Percentiles rank a stretch among this genome's conserved stretches.
These are phyloP conservation scores for Drosophila eugracilis DNA, from an alignment of 1,140 invertebrate genomes.

Conservation along the genomic window DNA sequence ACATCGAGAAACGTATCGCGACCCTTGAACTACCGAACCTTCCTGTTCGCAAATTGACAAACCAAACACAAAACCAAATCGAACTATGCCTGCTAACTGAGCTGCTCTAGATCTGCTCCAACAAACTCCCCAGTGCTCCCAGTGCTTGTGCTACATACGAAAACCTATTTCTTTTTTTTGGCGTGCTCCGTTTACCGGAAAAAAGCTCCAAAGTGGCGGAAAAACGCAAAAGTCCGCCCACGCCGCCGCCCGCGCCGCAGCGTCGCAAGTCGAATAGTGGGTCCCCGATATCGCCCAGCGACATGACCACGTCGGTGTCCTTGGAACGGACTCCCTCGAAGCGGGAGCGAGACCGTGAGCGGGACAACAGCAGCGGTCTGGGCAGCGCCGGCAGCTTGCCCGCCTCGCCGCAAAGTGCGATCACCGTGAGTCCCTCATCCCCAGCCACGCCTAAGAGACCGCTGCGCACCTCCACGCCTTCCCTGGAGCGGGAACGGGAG, in stretches of 20 bases:
- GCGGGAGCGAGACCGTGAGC: conserved; percentile 43
- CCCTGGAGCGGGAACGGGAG: conserved; percentile 34
- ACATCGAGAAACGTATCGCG: background rate
- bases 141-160: background rate
- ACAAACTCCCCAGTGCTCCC: background rate
- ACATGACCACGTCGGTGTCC: conserved; percentile 55
- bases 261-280: conserved; percentile 58
- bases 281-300: conserved; percentile 10
- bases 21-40: conserved; percentile 7
- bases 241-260: conserved; percentile 65
- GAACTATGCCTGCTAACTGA: conserved; percentile 15
- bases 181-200: conserved; percentile 13
- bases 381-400: conserved; percentile 70
- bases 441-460: conserved; percentile 59
- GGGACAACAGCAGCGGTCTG: conserved; percentile 59
- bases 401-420: conserved; percentile 72
- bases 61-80: background rate
- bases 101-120: background rate
- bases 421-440: conserved; percentile 53
- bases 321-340: conserved; percentile 61
- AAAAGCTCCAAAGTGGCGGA: conserved; percentile 82
- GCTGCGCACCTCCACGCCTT: conserved; percentile 75
- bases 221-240: conserved; percentile 79
- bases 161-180: conserved; percentile 23
- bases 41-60: background rate